Evolutionary conservation across 2,113 vertebrate genomes (phyloP).

Genomic region (Tetrax tetrax): DNA sequence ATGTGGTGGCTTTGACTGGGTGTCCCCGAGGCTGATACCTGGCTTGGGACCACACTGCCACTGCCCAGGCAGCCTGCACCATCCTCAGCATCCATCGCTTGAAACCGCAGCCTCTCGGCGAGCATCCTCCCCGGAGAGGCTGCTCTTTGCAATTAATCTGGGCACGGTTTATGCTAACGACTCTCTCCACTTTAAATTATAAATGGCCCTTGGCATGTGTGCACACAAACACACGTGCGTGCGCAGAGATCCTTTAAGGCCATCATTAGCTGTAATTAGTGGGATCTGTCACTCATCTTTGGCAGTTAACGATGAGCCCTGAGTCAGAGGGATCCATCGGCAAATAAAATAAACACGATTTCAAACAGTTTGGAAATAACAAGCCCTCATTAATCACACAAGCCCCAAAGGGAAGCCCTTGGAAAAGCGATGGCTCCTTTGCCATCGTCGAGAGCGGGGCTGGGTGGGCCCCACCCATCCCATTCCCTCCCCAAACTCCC

Average conservation of each 20-base stretch:
- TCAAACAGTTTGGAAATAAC: constrained; percentile 70
- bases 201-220: constrained; percentile 66
- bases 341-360: constrained; percentile 70
- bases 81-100: background rate
- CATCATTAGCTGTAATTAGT: constrained; percentile 74
- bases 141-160: constrained; percentile 22
- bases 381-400: constrained; percentile 64
- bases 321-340: constrained; percentile 60
- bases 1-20: background rate
- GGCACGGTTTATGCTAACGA: constrained; percentile 45
- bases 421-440: background rate
- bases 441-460: fast-evolving
- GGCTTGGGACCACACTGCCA: background rate
- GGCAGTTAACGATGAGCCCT: constrained; percentile 62
- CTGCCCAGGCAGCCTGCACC: background rate
- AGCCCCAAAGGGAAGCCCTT: constrained; percentile 25
- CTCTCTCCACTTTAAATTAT: constrained; percentile 69
- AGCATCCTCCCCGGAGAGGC: constrained; percentile 20
- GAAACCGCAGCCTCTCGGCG: background rate
- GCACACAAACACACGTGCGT: constrained; percentile 51
- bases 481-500: background rate
- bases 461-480: background rate
- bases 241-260: constrained; percentile 58
- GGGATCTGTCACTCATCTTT: constrained; percentile 69
- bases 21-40: background rate